Evolutionary conservation across 1,140 invertebrate species (phyloP).

Genomic region (Oedothorax gibbosus): DNA sequence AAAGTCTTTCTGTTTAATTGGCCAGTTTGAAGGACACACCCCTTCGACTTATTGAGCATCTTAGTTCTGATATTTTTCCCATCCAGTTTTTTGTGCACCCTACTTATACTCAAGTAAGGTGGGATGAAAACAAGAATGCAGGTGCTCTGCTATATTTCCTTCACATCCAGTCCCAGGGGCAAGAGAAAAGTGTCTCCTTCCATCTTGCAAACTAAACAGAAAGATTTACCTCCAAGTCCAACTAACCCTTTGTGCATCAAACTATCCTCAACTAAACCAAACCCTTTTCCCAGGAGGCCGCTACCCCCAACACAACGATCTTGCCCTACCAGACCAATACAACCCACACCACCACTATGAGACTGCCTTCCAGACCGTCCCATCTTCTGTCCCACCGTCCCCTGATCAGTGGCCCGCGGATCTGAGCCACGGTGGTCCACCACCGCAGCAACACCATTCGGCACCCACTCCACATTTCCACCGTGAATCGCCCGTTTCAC

Average conservation of each 20-base stretch:
- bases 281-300: constrained; percentile 70
- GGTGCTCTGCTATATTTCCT: too few species aligned
- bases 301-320: constrained; percentile 70
- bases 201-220: too few species aligned
- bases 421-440: constrained; percentile 56
- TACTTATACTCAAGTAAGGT: too few species aligned
- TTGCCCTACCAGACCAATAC: constrained; percentile 76
- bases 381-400: constrained; percentile 72
- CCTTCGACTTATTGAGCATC: too few species aligned
- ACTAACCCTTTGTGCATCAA: neutral
- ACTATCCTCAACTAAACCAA: neutral
- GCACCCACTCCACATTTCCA: constrained; percentile 36
- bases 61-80: too few species aligned
- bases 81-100: too few species aligned
- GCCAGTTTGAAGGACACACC: too few species aligned
- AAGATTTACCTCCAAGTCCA: too few species aligned
- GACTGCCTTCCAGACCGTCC: constrained; percentile 83
- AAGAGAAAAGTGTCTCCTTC: too few species aligned
- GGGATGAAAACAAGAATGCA: too few species aligned
- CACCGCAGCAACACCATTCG: constrained; percentile 45
- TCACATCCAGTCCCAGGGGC: too few species aligned
- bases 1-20: too few species aligned
- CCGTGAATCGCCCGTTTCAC: constrained; percentile 56
- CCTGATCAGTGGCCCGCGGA: constrained; percentile 68
- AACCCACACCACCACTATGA: constrained; percentile 74